phyloP scores from a whole-genome alignment of 92 coral and sea anemone genomes.

The Epizoanthus stellaris region DNA sequence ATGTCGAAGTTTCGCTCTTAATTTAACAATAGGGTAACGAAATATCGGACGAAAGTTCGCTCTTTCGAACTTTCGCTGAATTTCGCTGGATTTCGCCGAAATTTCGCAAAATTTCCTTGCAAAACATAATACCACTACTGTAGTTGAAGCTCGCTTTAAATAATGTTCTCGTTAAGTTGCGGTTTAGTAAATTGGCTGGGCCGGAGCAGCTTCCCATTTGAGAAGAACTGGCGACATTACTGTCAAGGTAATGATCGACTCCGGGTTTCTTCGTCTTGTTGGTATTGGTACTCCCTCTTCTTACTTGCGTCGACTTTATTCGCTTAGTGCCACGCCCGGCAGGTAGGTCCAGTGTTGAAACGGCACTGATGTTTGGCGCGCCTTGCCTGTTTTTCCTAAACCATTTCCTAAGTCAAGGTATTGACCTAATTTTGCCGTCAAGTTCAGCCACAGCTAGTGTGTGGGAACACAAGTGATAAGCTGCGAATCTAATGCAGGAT shows the following conservation, averaged over 20 bases:
- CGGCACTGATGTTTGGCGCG: constrained; percentile 31
- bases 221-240: not conserved
- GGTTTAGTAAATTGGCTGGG: too few species aligned
- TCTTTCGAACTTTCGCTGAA: too few species aligned
- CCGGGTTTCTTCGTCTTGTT: constrained; percentile 33
- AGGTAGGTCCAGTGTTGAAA: constrained; percentile 49
- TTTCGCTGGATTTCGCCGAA: too few species aligned
- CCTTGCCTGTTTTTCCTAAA: constrained; percentile 27
- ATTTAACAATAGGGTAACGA: too few species aligned
- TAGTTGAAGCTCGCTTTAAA: too few species aligned
- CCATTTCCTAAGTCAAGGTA: constrained; percentile 37
- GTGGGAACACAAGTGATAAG: constrained; percentile 47
- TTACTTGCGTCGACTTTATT: constrained; percentile 42
- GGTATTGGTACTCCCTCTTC: constrained; percentile 43
- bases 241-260: constrained; percentile 31
- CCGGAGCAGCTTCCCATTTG: not conserved
- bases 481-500: constrained; percentile 28
- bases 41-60: too few species aligned
- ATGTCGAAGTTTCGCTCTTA: too few species aligned
- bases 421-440: constrained; percentile 25
- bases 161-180: too few species aligned
- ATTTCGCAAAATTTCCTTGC: too few species aligned
- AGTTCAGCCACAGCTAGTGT: constrained; percentile 54
- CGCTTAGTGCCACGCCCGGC: constrained; percentile 40
- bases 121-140: too few species aligned